A percentile compares a stretch with the other conserved stretches of the same genome.
phyloP scores from a whole-genome alignment of 2,888 invertebrate genomes.

The Drosophila buzzatii region DNA sequence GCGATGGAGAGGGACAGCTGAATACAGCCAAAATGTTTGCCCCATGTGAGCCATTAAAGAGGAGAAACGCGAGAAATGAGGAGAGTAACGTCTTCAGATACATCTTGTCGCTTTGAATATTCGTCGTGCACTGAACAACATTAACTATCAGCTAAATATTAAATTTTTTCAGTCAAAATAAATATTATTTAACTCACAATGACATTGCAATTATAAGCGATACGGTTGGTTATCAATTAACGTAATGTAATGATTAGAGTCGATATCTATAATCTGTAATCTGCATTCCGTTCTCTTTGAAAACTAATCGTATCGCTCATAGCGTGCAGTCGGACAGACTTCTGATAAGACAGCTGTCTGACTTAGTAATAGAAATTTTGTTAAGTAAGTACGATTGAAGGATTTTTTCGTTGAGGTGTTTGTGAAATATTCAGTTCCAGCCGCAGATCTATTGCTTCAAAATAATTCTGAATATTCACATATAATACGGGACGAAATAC shows the following conservation, averaged over 20 bases:
- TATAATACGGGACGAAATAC: too few species aligned
- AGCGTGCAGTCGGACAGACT: too few species aligned
- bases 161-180: neutral
- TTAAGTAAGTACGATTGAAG: neutral
- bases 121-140: slow-evolving; percentile 2
- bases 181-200: neutral
- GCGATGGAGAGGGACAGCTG: slow-evolving; percentile 77
- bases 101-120: slow-evolving; percentile 12
- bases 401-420: too few species aligned
- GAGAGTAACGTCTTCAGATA: neutral
- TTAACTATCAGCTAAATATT: neutral
- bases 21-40: slow-evolving; percentile 81
- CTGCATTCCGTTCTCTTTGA: neutral
- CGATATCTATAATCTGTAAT: neutral
- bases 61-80: neutral
- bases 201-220: neutral
- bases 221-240: neutral
- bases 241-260: slow-evolving; percentile 1
- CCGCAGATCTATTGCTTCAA: too few species aligned
- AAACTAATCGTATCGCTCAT: neutral
- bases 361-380: neutral
- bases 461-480: too few species aligned
- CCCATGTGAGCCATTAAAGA: slow-evolving; percentile 29
- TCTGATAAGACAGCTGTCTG: neutral
- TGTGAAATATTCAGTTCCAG: neutral